Evolutionary conservation across 2,888 invertebrate genomes (phyloP), one percentile per base, ranked within the genome.

Genomic region (Mylabris sibirica): DNA sequence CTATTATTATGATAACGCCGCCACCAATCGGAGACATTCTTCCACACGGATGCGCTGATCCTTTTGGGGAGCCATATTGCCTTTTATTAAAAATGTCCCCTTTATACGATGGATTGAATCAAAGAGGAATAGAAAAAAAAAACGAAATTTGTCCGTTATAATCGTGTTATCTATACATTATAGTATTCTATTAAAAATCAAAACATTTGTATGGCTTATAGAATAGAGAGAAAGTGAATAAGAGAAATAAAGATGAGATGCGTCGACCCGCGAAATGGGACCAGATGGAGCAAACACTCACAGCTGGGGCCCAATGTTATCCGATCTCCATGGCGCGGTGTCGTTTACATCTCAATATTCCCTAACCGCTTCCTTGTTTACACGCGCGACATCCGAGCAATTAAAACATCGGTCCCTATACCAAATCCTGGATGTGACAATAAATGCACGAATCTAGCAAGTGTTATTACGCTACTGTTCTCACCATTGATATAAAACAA

Each of bases 211-310:
- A 4, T 26, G 30, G 30, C 57, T 6, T n/a, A 24, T 24, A 53
- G 44, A 44, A 57, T 26, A 57, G n/a, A 49, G 24, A 53, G 72
- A 64, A 64, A 65, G 70, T 65, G 71, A 71, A 73, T 74, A 74
- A 74, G 73, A 76, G 77, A 74, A 70, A 73, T 74, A 72, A 73
- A 75, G 76, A 76, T 72, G 57, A 24, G 57, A 57, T 57, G 57
- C 81, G 81, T 76, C 81, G 79, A 82, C 78, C 82, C 83, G 83
- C 81, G 82, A 83, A 83, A 81, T 82, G 78, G 80, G 77, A 81
- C 82, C 83, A 83, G 83, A 83, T 83, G 83, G 81, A 83, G 81
- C 81, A 83, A 83, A 83, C 82, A 81, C 79, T 77, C 79, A 78
- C 81, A 82, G 82, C 80, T 83, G 83, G 79, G 79, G 62, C 70